These are phyloP conservation scores for Anguilla marmorata DNA, from an alignment of 2,797 vertebrate genomes.

Conservation along the genomic window DNA sequence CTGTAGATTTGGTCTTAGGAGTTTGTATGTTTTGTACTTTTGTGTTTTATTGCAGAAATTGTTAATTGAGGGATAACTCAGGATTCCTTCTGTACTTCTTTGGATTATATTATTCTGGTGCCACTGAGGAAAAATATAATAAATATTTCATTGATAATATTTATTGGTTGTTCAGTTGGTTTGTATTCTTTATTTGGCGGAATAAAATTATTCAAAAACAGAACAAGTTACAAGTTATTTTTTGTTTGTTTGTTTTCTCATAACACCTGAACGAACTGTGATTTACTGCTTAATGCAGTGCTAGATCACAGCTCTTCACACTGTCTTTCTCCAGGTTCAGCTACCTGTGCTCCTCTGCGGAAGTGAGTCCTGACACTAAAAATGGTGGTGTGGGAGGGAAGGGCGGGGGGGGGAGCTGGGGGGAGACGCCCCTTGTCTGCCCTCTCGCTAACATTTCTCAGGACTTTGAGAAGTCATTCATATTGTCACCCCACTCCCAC, in stretches of 20 bases:
- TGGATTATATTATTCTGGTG: neutral
- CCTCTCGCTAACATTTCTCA: slow-evolving; percentile 76
- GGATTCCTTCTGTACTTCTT: neutral
- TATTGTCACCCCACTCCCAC: slow-evolving; percentile 81
- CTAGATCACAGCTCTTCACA: neutral
- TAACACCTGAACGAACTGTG: neutral
- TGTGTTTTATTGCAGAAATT: neutral
- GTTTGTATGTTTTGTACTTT: neutral
- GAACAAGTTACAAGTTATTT: neutral
- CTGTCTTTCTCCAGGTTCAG: neutral
- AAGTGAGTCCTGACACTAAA: neutral
- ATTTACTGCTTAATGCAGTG: neutral
- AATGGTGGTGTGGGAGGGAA: slow-evolving; percentile 27
- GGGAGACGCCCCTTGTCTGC: slow-evolving; percentile 40
- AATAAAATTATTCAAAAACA: neutral
- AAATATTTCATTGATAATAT: neutral
- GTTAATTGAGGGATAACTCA: neutral
- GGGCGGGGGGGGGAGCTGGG: too few species aligned
- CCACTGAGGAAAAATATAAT: neutral
- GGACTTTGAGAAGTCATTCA: slow-evolving; percentile 89
- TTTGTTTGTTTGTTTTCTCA: neutral
- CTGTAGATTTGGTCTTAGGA: neutral
- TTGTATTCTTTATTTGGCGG: neutral
- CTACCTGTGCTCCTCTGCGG: neutral
- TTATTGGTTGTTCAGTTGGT: neutral